phyloP scores from a whole-genome alignment of 2,113 vertebrate genomes.

The Ctenomys sociabilis region DNA sequence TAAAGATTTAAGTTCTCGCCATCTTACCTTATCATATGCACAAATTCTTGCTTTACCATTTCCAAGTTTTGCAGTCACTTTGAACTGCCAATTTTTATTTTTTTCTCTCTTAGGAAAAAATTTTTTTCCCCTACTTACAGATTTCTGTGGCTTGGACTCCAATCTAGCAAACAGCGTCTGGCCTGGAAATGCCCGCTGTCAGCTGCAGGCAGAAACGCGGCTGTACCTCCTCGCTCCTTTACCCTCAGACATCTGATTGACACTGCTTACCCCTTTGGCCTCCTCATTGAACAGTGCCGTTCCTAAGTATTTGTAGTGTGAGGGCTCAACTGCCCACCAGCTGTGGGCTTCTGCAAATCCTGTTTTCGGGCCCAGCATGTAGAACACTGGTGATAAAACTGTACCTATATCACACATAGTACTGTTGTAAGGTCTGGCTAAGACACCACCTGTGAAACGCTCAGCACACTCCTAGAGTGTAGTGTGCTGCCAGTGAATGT shows the following conservation, averaged over 20 bases:
- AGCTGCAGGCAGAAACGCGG: not conserved
- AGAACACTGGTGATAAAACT: not conserved
- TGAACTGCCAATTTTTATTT: not conserved
- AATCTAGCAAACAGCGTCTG: not conserved
- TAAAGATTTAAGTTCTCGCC: not conserved
- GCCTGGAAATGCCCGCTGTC: not conserved
- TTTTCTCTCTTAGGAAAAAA: constrained; percentile 1
- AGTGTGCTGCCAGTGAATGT: not conserved
- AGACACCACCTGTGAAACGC: not conserved
- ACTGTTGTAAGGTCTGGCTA: not conserved
- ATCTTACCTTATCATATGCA: not conserved
- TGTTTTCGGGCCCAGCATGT: not conserved
- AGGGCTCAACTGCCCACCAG: not conserved
- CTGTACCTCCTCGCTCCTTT: not conserved
- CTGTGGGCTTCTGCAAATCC: not conserved
- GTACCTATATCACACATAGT: not conserved
- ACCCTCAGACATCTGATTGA: not conserved
- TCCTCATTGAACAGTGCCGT: not conserved
- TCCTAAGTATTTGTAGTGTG: not conserved
- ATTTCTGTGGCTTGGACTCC: not conserved
- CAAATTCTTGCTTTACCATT: not conserved
- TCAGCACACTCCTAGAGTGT: not conserved
- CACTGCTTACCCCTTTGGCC: too few relatives aligned
- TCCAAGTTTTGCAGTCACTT: not conserved
- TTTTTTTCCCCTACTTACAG: not conserved